These are phyloP conservation scores for Drosophila peninsularis DNA, from an alignment of 2,888 invertebrate genomes.

Conservation along the genomic window DNA sequence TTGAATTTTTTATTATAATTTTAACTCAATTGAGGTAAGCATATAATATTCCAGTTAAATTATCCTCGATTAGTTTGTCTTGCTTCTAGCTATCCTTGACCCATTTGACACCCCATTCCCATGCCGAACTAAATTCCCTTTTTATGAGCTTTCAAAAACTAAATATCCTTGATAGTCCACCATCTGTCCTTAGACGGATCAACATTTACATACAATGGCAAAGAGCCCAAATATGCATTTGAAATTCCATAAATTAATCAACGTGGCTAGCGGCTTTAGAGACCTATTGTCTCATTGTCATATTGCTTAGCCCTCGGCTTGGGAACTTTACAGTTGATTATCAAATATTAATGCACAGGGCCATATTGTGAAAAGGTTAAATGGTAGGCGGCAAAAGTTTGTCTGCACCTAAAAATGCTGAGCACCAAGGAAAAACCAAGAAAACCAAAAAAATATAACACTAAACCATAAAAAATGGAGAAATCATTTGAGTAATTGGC, in stretches of 20 bases:
- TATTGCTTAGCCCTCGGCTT: slow-evolving; percentile 15
- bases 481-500: slow-evolving; percentile 19
- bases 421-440: neutral
- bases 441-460: neutral
- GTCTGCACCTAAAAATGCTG: slow-evolving; percentile 37
- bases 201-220: slow-evolving; percentile 41
- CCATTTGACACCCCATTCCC: neutral
- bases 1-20: neutral
- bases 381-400: slow-evolving; percentile 22
- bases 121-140: too few species aligned
- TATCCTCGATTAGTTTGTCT: neutral
- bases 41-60: neutral
- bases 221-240: slow-evolving; percentile 43
- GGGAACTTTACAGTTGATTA: slow-evolving; percentile 73
- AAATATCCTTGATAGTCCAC: slow-evolving; percentile 14
- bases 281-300: neutral
- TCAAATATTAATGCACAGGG: slow-evolving; percentile 56
- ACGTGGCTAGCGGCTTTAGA: neutral
- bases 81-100: neutral
- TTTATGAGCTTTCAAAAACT: neutral
- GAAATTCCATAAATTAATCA: slow-evolving; percentile 58
- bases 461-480: too few species aligned
- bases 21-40: neutral
- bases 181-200: slow-evolving; percentile 27
- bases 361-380: slow-evolving; percentile 27